Evolutionary conservation across 2,113 vertebrate genomes (phyloP), one percentile per base, ranked within the genome.

Genomic region (Panthera tigris): DNA sequence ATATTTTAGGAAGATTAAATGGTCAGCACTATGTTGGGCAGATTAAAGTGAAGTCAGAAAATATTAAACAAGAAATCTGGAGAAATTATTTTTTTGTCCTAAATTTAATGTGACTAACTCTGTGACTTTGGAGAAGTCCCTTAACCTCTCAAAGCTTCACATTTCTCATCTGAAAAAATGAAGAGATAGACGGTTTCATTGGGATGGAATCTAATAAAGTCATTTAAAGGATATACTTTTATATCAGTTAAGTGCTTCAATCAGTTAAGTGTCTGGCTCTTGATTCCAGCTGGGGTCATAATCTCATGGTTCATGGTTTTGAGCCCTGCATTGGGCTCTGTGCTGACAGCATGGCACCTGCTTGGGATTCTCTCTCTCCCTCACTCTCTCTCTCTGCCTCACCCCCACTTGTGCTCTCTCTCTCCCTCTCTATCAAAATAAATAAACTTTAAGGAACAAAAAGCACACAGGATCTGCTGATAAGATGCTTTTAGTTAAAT

Each of bases 141-240:
- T 89, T 83, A 78, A 71, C 7, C 39, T 79, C 55, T 66, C 21
- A 65, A 74, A 65, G 84, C 50, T 87, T 94, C 33, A 66, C 16
- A 87, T 63, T 86, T 91, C 23, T 95, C 39, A 57, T 45, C 45
- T 73, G 23, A 95, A 74, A 74, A 84, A 97, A 87, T 73, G 61
- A 97, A 89, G 36, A 19, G 10, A 80, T 50, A 57, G 8, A 65
- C 11, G 69, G 41, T 80, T 92, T 90, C 50, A 21, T 97, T 94
- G 52, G 82, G 27, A 86, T 86, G 36, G 14, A 87, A 78, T 89
- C 73, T 73, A 69, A 65, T 50, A 78, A 94, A 83, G 31, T 39
- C 25, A 66, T 79, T 73, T 93, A 81, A 93, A 79, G 21, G 7
- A 41, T 7, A 66, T 29, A 33, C 3, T 52, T 81, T 39, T 39